phyloP scores from a whole-genome alignment of 92 coral and sea anemone genomes.

The Epizoanthus ramosus region DNA sequence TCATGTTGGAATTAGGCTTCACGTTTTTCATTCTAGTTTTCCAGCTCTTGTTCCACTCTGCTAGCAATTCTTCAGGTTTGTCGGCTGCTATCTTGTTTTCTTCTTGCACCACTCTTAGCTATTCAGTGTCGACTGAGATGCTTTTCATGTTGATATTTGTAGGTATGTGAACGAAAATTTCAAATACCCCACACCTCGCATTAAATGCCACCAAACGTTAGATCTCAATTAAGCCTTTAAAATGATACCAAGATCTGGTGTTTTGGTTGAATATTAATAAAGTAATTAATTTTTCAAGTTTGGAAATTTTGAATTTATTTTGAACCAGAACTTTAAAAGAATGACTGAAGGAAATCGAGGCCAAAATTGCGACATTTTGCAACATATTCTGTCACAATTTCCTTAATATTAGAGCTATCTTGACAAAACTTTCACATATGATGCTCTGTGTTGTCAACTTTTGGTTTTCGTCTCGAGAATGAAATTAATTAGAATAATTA shows the following conservation, averaged over 20 bases:
- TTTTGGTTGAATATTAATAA: conserved; percentile 5
- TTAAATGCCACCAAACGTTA: conserved; percentile 1
- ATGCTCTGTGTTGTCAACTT: not conserved
- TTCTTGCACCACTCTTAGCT: conserved; percentile 29
- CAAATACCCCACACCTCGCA: not conserved
- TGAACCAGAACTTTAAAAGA: not conserved
- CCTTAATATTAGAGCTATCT: conserved; percentile 1
- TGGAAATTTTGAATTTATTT: not conserved
- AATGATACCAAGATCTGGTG: not conserved
- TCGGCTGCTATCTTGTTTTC: conserved; percentile 32
- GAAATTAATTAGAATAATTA: not conserved
- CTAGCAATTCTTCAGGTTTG: conserved; percentile 30
- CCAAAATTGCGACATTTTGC: not conserved
- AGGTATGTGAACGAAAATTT: not conserved
- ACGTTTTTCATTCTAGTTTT: conserved; percentile 23
- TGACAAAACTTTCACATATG: not conserved
- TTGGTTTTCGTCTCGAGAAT: not conserved
- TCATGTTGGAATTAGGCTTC: conserved; percentile 31
- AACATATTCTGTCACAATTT: not conserved
- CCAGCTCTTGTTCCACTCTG: conserved; percentile 19
- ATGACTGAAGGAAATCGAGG: not conserved
- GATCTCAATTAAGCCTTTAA: not conserved
- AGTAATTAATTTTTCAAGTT: not conserved
- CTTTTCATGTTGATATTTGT: too few species aligned
- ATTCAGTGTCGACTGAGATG: too few species aligned